Base-by-base conservation (phyloP, 2,888 invertebrate genomes). In the Cheiracanthium punctorium region DNA sequence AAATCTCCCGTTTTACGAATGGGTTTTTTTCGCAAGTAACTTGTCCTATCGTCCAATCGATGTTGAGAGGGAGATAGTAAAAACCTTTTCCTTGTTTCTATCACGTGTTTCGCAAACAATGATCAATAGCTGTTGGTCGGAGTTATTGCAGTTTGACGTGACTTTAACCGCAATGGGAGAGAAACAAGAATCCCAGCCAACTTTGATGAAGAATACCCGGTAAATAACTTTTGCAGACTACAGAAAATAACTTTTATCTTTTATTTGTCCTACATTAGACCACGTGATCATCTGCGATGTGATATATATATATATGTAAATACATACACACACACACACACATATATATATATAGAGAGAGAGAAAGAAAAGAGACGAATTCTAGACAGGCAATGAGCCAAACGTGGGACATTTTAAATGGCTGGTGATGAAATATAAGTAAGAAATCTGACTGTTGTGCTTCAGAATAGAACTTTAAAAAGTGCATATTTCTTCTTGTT, bases 101-200 rank as follows among this genome's bases (percentile, higher is more conserved):
- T 77, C 84, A 84, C 84, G 84, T 84, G 84, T 84, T 84, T 79
- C 84, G 67, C 79, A 84, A 84, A 84, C 84, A 77, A 84, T 84
- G 84, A 84, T 84, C 84, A 84, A 84, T 84, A 84, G 84, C 73
- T 58, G 67, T 84, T 79, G 84, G 77, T 79, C 73, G 76, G 84
- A 84, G 84, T 84, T 84, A 84, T 84, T 84, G 84, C 84, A 79
- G 72, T 77, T 84, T 84, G 84, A 84, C 84, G 84, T 84, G 84
- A 84, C 84, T 84, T 84, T 73, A 84, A 84, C 84, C 84, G 73
- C 84, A 84, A 84, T 84, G 84, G 84, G 73, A 84, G 67, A 30
- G 52, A 84, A 79, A 82, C 82, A 82, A 72, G 72, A 76, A 77
- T 77, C 70, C 76, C 20, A 67, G 58, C 75, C 70, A 48, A 82